Base-by-base conservation (phyloP, 2,113 vertebrate genomes). In the Theristicus caerulescens region DNA sequence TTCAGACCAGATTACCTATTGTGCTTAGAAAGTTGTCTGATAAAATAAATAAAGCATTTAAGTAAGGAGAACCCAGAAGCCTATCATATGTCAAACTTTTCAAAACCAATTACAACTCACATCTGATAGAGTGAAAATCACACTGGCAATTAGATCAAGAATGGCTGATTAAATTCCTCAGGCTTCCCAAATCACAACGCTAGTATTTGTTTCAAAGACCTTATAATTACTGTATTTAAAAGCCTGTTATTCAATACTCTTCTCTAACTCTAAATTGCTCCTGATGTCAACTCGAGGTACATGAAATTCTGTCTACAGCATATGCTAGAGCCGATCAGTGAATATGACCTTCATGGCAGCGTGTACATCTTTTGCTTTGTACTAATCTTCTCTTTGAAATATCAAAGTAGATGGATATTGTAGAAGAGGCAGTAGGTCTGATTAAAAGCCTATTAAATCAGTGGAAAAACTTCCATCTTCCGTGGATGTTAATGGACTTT, bases 151-250 rank as follows among this genome's bases (percentile, higher is more conserved):
- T 94, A 96, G 91, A 96, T 97, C 74, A 90, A 86, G 88, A 95
- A 94, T 54, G 83, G 47, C 47, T 97, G 92, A 97, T 95, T 96
- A 95, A 96, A 97, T 96, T 97, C 85, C 85, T 96, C 67, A 86
- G 88, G 72, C 86, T 97, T 91, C 82, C 85, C 88, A 94, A 97
- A 92, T 94, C 95, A 93, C 72, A 79, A 73, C 3, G 1, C 55
- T 55, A 77, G 81, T 90, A 93, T 96, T 96, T 94, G 71, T 96
- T 97, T 97, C 93, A 94, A 96, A 95, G 94, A 84, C 44, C 59
- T 93, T 72, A 78, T 92, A 92, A 96, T 93, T 74, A 81, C 82
- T 94, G 52, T 82, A 79, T 90, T 95, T 96, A 90, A 90, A 95
- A 93, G 58, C 11, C 66, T 86, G 95, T 69, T 95, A 96, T 92